Conservation (phyloP, 2,888 invertebrate species). For the Gonocerus acuteangulatus region DNA sequence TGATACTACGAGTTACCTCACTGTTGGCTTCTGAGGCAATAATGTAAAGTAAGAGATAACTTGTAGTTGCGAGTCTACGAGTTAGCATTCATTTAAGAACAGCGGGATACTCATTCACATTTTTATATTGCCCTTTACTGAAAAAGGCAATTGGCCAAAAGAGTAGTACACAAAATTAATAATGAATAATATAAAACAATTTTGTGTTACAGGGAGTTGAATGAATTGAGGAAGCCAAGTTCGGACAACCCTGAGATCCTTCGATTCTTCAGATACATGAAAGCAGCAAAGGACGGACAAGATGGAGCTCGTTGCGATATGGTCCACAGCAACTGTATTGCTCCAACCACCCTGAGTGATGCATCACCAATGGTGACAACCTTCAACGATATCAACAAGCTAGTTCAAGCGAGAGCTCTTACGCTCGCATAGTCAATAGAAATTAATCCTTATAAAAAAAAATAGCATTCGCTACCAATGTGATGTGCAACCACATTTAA, state of each 20-base stretch:
- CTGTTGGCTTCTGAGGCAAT: too few relatives aligned
- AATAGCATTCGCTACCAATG: too few relatives aligned
- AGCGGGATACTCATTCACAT: too few relatives aligned
- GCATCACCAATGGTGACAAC: constrained; percentile 79
- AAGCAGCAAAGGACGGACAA: constrained; percentile 79
- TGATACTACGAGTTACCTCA: too few relatives aligned
- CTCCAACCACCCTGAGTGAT: constrained; percentile 46
- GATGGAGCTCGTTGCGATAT: constrained; percentile 66
- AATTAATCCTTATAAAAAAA: not conserved
- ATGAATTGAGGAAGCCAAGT: constrained; percentile 74
- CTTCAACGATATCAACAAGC: constrained; percentile 78
- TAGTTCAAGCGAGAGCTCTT: constrained; percentile 70
- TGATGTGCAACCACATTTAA: too few relatives aligned
- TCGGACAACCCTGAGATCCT: constrained; percentile 80
- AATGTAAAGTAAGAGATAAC: too few relatives aligned
- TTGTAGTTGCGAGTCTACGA: too few relatives aligned
- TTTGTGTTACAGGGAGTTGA: constrained; percentile 60
- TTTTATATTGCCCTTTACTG: too few relatives aligned
- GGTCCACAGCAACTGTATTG: constrained; percentile 59
- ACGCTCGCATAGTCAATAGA: not conserved
- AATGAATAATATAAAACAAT: too few relatives aligned
- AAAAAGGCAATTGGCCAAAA: too few relatives aligned
- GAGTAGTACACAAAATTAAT: too few relatives aligned
- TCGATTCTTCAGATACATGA: constrained; percentile 74
- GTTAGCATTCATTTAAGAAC: too few relatives aligned